Conservation (phyloP, 1,140 invertebrate genomes). For the Lanistes nyassanus region DNA sequence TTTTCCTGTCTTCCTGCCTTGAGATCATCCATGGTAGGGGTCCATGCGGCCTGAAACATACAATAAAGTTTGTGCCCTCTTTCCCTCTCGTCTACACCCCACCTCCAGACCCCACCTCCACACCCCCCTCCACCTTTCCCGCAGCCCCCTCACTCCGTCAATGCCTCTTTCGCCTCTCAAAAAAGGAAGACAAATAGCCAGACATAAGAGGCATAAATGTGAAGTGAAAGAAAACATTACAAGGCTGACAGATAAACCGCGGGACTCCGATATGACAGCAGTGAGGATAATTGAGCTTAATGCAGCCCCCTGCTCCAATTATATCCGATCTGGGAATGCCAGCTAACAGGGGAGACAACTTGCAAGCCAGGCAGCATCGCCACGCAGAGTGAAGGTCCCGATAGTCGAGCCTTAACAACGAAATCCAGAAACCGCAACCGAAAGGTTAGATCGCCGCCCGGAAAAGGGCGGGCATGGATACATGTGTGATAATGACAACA, state of each 20-base stretch:
- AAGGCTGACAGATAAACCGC: conserved; percentile 11
- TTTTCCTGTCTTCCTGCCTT: too few relatives aligned
- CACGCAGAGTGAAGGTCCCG: too few relatives aligned
- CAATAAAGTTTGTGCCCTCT: too few relatives aligned
- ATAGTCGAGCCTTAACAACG: too few relatives aligned
- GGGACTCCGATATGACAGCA: conserved; percentile 20
- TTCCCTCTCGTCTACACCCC: too few relatives aligned
- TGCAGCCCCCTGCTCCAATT: conserved; percentile 15
- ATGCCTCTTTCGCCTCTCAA: too few relatives aligned
- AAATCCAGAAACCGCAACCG: background rate
- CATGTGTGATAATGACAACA: conserved; percentile 20
- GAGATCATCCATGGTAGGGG: too few relatives aligned
- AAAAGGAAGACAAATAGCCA: background rate
- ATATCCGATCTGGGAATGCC: background rate
- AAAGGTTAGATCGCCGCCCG: background rate
- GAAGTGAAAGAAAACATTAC: conserved; percentile 25
- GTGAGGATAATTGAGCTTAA: conserved; percentile 22
- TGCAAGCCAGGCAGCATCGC: too few relatives aligned
- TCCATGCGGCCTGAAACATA: too few relatives aligned
- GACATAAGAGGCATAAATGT: conserved; percentile 3
- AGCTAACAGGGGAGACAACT: background rate
- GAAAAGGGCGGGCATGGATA: conserved; percentile 18
- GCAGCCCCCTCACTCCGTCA: too few relatives aligned
- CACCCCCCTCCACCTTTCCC: too few relatives aligned
- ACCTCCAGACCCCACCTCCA: too few relatives aligned